Conservation (phyloP, 1,140 invertebrate genomes). For the Leguminivora glycinivorella region DNA sequence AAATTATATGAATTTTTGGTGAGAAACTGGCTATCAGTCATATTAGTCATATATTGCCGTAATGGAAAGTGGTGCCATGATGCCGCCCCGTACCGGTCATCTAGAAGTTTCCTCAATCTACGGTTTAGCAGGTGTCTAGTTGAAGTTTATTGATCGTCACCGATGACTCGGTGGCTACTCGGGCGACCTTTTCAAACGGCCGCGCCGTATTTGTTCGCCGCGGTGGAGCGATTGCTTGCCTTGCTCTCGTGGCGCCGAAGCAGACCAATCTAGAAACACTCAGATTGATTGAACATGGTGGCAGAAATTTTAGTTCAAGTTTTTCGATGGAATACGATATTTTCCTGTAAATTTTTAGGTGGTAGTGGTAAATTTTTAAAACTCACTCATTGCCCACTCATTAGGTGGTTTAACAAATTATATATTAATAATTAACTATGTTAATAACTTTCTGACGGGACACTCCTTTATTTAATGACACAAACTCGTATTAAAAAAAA, state of each 20-base stretch:
- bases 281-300: not conserved
- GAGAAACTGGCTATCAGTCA: no score
- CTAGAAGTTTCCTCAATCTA: no score
- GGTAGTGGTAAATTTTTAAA: not conserved
- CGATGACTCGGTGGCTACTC: conserved; percentile 14
- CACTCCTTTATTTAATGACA: no score
- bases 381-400: no score
- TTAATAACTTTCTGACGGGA: no score
- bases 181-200: conserved; percentile 1
- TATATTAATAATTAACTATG: no score
- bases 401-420: no score
- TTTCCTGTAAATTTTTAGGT: not conserved
- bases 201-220: not conserved
- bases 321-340: not conserved
- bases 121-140: conserved; percentile 22
- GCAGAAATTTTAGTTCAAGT: not conserved
- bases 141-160: conserved; percentile 27
- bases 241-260: not conserved
- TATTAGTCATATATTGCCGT: no score
- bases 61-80: no score
- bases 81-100: no score
- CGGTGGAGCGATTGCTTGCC: not conserved
- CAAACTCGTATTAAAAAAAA: no score
- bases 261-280: not conserved
- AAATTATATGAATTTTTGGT: no score